These are phyloP conservation scores for Pentalonia nigronervosa DNA, from an alignment of 1,140 invertebrate species.

Conservation along the genomic window DNA sequence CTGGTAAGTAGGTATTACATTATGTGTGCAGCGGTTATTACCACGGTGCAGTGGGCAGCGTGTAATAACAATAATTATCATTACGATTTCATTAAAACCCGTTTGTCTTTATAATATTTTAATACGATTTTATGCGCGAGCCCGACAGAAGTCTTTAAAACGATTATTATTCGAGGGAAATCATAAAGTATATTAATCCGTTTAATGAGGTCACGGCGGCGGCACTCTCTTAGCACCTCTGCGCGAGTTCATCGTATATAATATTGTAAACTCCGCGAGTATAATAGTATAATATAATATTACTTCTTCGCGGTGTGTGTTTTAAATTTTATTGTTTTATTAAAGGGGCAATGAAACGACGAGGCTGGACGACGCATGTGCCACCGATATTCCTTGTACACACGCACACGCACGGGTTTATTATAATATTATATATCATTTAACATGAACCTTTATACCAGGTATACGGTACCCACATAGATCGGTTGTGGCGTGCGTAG, in stretches of 20 bases:
- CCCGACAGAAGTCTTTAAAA: constrained; percentile 16
- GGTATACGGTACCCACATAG: no score
- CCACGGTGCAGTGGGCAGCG: not conserved
- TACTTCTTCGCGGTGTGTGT: no score
- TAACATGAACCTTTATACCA: not conserved
- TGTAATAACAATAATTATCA: constrained; percentile 11
- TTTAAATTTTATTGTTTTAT: constrained; percentile 47
- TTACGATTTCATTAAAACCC: constrained; percentile 15
- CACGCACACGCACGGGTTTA: not conserved
- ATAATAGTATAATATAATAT: not conserved
- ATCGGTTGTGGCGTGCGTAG: not conserved
- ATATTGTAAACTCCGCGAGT: not conserved
- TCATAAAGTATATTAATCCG: not conserved
- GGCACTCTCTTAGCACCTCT: constrained; percentile 37
- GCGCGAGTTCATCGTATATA: not conserved
- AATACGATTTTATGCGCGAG: not conserved
- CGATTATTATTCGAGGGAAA: not conserved
- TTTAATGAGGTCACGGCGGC: not conserved
- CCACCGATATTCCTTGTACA: not conserved
- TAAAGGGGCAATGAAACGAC: constrained; percentile 19
- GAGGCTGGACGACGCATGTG: not conserved
- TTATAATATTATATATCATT: constrained; percentile 3
- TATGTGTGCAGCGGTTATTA: not conserved
- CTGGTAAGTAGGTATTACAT: not conserved
- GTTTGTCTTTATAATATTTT: not conserved